Evolutionary conservation across 1,140 invertebrate genomes (phyloP).

Genomic region (Pseudomyrmex concolor): DNA sequence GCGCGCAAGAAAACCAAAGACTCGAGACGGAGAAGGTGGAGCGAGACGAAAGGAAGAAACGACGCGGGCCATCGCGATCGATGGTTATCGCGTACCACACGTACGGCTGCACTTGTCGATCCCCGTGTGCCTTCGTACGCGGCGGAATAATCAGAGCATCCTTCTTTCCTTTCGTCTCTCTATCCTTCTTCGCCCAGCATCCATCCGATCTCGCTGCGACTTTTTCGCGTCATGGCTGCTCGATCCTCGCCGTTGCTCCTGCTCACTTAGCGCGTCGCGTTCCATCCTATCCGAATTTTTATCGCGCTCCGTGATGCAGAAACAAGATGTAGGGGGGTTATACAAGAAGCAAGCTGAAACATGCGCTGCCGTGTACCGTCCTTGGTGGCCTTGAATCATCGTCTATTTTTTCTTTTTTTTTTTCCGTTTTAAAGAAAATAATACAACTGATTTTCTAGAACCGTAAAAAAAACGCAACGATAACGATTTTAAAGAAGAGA

Average conservation of each 20-base stretch:
- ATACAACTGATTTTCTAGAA: neutral
- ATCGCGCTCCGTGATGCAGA: constrained; percentile 31
- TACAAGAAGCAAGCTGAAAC: neutral
- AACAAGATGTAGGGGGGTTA: constrained; percentile 21
- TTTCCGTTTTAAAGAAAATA: neutral
- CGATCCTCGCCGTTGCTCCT: neutral
- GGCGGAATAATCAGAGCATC: constrained; percentile 41
- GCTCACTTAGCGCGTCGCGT: constrained; percentile 27
- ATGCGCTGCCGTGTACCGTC: neutral
- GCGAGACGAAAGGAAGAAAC: constrained; percentile 46
- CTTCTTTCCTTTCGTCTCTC: neutral
- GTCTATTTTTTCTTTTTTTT: neutral
- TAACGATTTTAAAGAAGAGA: neutral
- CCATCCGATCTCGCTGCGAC: constrained; percentile 28
- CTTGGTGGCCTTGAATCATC: neutral
- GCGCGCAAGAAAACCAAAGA: constrained; percentile 16
- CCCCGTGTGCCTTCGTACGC: constrained; percentile 45
- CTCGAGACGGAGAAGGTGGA: constrained; percentile 28
- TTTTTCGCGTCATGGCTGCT: constrained; percentile 5
- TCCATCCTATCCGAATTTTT: constrained; percentile 50
- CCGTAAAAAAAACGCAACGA: neutral
- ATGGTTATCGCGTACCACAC: constrained; percentile 57
- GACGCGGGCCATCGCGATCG: constrained; percentile 34
- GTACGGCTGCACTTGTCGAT: constrained; percentile 62
- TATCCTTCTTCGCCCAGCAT: neutral